Percentiles rank a stretch among this genome's conserved stretches.
These are phyloP conservation scores for Myopa testacea DNA, from an alignment of 2,888 invertebrate genomes.

Conservation along the genomic window DNA sequence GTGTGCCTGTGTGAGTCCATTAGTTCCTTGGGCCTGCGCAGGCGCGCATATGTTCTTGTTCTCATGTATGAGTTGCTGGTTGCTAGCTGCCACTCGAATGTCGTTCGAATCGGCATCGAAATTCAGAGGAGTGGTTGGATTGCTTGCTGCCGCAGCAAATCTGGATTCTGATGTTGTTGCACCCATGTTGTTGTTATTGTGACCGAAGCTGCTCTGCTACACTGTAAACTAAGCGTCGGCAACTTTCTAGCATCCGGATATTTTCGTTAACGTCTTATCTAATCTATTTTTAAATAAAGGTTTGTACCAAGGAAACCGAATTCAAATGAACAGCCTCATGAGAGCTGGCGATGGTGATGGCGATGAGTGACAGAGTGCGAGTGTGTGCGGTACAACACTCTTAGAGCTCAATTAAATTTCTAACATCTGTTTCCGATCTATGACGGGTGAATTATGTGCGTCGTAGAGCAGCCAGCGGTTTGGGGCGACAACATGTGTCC, in stretches of 20 bases:
- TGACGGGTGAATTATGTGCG: constrained; percentile 13
- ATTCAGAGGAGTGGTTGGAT: constrained; percentile 30
- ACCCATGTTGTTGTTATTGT: constrained; percentile 26
- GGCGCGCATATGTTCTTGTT: constrained; percentile 37
- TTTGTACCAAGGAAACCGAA: constrained; percentile 19
- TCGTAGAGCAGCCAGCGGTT: not conserved
- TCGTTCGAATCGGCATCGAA: constrained; percentile 19
- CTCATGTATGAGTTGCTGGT: constrained; percentile 1
- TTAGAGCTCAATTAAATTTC: constrained; percentile 29
- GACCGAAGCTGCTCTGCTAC: too few relatives aligned
- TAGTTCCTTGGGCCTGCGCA: constrained; percentile 23
- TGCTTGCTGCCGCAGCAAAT: not conserved
- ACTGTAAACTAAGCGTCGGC: not conserved
- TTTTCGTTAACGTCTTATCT: constrained; percentile 20
- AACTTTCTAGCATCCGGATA: constrained; percentile 28
- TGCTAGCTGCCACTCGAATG: constrained; percentile 17
- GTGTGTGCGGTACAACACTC: not conserved
- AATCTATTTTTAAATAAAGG: constrained; percentile 34
- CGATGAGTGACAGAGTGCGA: not conserved
- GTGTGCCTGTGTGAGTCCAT: constrained; percentile 3
- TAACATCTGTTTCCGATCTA: constrained; percentile 39
- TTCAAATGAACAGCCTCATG: constrained; percentile 15
- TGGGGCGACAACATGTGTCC: constrained; percentile 19
- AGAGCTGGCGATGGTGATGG: not conserved
- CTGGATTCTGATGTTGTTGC: constrained; percentile 26